Evolutionary conservation across 2,888 invertebrate species (phyloP), one percentile per base, ranked within the genome.

Genomic region (Scaptomyza polygonia): DNA sequence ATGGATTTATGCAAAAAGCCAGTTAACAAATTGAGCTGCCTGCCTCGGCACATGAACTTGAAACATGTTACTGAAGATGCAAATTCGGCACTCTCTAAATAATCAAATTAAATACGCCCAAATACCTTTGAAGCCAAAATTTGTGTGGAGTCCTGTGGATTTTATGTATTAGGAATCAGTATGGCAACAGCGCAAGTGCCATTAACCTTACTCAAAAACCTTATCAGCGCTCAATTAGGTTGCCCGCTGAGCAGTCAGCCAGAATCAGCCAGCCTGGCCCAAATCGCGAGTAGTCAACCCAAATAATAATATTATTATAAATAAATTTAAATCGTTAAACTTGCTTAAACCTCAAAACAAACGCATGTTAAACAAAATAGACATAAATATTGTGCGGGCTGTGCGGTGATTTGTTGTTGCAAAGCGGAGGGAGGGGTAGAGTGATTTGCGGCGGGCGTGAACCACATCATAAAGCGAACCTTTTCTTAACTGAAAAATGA

Each of bases 401-500:
- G 12, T 27, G 47, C 21, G 39, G 12, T 7, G 32, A 40, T 29
- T 39, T 29, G 5, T 21, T 36, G 36, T 7, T 1, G 27, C 11
- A 2, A 16, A 30, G 18, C 5, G 4, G 16, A 5, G 25, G 69
- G 45, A 53, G 6, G 25, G 69, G 45, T 56, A 54, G 53, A 58
- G n/a, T n/a, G n/a, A n/a, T n/a, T 65, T 67, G 66, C 54, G 65
- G 71, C 57, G 49, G 72, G 81, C 82, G 67, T 81, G 79, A 81
- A 70, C 72, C 64, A 63, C 82, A 78, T 68, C 79, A 62, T 72
- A 77, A 77, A 83, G 66, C 67, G 73, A 72, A 76, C 86, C 86
- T 76, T 86, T 83, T 80, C 84, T 80, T 72, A 78, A 61, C 84
- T 86, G 88, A 83, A 78, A 88, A 84, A 88, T 86, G 84, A 84